Base-by-base conservation (phyloP, 2,888 invertebrate species). In the Lysandra bellargus region DNA sequence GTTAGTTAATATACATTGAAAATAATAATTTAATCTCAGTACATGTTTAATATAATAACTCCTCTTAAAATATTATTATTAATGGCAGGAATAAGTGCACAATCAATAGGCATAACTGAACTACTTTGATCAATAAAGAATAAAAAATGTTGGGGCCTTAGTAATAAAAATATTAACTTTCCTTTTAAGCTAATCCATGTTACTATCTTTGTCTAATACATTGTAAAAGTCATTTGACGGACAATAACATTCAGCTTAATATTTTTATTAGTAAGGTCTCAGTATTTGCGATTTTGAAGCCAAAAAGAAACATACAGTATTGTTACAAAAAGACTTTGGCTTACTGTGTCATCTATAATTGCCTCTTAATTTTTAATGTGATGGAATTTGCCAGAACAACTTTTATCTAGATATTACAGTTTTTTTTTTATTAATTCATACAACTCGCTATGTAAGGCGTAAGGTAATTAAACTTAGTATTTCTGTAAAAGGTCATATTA, bases 1-100 rank as follows among this genome's bases (percentile, higher is more conserved):
- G 88, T 86, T 89, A 90, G 87, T 83, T 85, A 86, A 86, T 85
- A 79, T 78, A 82, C 79, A 81, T 69, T 69, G 61, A 61, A 61
- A 61, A 80, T 81, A 80, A 80, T 80, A 80, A 80, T 74, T 44
- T 23, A 23, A 49, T 49, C 75, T 53, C 75, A 75, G 14, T 30
- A 64, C n/a, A 64, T 69, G 33, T 33, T 69, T 1, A 69, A 69
- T 14, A 14, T 1, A 69, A 69, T 14, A 14, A 33, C 33, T 69
- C 14, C 14, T 37, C 37, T 17, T 37, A 12, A 64, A 64, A 12
- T 74, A n/a, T 14, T 53, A 57, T 14, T 57, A n/a, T 30, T 33
- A 57, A 7, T 57, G 49, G 14, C 33, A 57, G 76, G 57, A 49
- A 44, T 37, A 4, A 75, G 75, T 75, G 75, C 75, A 75, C 7